Evolutionary conservation across 1,140 invertebrate species (phyloP).

Genomic region (Danaus melanippus): DNA sequence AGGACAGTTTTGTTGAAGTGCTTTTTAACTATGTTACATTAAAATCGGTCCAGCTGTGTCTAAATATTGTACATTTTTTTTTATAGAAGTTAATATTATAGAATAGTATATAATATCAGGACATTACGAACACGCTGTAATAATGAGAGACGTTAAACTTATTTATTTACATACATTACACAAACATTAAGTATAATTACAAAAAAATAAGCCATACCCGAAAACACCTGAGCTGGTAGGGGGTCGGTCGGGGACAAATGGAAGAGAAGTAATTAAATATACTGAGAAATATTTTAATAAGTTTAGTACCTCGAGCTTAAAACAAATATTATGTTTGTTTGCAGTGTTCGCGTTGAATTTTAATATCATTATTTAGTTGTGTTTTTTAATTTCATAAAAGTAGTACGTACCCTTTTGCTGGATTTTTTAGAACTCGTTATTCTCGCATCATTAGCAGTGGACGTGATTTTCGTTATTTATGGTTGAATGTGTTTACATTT

Average conservation of each 20-base stretch:
- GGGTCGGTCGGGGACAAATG: conserved; percentile 47
- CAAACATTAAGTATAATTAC: conserved; percentile 13
- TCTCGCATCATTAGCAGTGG: conserved; percentile 23
- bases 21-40: no score
- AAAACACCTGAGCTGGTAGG: conserved; percentile 38
- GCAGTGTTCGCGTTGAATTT: conserved; percentile 58
- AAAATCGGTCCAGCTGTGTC: no score
- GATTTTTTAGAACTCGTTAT: conserved; percentile 21
- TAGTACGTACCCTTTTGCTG: conserved; percentile 41
- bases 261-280: conserved; percentile 63
- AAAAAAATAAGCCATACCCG: conserved; percentile 19
- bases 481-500: no score
- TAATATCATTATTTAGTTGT: conserved; percentile 63
- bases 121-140: no score
- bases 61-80: no score
- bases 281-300: conserved; percentile 68
- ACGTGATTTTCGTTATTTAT: conserved; percentile 2
- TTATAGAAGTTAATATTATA: no score
- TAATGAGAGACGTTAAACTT: no score
- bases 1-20: no score
- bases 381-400: conserved; percentile 68
- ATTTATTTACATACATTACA: no score
- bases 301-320: conserved; percentile 56
- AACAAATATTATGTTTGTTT: conserved; percentile 65
- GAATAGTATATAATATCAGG: no score